Evolutionary conservation across 1,140 invertebrate genomes (phyloP), one percentile per base, ranked within the genome.

Genomic region (Trichonephila clavipes): DNA sequence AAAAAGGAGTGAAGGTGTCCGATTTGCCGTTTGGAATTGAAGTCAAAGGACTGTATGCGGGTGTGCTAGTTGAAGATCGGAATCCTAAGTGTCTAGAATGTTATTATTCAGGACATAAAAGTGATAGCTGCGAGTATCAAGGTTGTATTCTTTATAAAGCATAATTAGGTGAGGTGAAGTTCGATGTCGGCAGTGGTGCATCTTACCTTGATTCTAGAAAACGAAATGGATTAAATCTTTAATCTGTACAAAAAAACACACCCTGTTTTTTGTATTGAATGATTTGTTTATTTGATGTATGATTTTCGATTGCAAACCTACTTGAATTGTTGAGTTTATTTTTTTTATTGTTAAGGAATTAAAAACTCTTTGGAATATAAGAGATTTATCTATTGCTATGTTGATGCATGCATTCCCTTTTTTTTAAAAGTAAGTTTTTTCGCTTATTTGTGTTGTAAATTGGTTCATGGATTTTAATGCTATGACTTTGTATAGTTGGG

Each of bases 71-170:
- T 5, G 92, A 72, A n/a, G 92, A 93, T 51, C 64, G 92, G 14
- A 87, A 93, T 62, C 92, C 92, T 7, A 93, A 93, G 18, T 88
- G 85, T 81, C 64, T 93, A 0, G 92, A 93, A 24, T 93, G 92
- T 6, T 93, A 88, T 19, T 88, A 88, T 83, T 64, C 85, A 7
- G 92, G 92, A 10, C 92, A 93, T 58, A 77, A 62, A 66, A 64
- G 44, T 59, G 83, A 69, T 72, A 16, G 28, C 28, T 92, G 90
- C 34, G 77, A 92, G 19, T 58, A 14, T 16, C 18, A 69, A 12
- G 83, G 24, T 7, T 92, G 90, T 10, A 8, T 86, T 58, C 59
- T 92, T 16, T 90, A 89, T 64, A 72, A 72, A 72, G 14, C 40
- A 2, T 64, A 88, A 21, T 12, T 16, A 44, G 8, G 18, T 2